Evolutionary conservation across 2,797 vertebrate genomes (phyloP).

Genomic region (Micropoecilia bifurca): DNA sequence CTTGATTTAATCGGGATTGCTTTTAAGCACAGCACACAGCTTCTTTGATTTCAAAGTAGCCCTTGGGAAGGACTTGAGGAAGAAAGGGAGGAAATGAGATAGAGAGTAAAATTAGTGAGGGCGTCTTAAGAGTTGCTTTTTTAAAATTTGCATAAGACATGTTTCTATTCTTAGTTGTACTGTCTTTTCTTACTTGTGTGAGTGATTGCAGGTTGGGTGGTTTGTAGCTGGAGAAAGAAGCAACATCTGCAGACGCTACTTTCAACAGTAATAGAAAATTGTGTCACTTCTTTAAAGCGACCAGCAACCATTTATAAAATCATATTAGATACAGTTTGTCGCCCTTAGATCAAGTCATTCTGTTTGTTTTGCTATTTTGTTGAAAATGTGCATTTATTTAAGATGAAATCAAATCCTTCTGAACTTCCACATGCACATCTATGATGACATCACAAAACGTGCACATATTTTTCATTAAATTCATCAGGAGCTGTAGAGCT

Average conservation of each 20-base stretch:
- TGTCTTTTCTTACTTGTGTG: slow-evolving; percentile 50
- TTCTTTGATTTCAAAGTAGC: slow-evolving; percentile 82
- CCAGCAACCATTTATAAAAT: background rate
- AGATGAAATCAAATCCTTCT: background rate
- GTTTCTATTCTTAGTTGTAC: slow-evolving; percentile 70
- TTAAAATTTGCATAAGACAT: slow-evolving; percentile 60
- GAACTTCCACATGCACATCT: background rate
- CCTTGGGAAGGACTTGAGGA: slow-evolving; percentile 77
- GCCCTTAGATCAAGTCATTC: background rate
- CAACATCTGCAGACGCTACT: slow-evolving; percentile 40
- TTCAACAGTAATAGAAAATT: slow-evolving; percentile 44
- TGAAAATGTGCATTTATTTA: background rate
- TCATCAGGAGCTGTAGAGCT: background rate
- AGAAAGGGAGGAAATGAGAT: slow-evolving; percentile 72
- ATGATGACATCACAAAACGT: background rate
- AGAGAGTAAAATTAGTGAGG: slow-evolving; percentile 68
- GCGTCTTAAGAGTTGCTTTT: slow-evolving; percentile 62
- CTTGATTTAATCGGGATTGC: slow-evolving; percentile 84
- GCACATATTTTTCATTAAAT: background rate
- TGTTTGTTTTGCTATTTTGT: background rate
- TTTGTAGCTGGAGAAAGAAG: slow-evolving; percentile 45
- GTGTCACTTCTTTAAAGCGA: slow-evolving; percentile 61
- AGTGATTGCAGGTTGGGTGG: slow-evolving; percentile 53
- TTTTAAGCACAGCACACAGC: slow-evolving; percentile 78
- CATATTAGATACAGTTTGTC: background rate